phyloP scores from a whole-genome alignment of 2,797 vertebrate species.

The Paratrypauchen microcephalus region DNA sequence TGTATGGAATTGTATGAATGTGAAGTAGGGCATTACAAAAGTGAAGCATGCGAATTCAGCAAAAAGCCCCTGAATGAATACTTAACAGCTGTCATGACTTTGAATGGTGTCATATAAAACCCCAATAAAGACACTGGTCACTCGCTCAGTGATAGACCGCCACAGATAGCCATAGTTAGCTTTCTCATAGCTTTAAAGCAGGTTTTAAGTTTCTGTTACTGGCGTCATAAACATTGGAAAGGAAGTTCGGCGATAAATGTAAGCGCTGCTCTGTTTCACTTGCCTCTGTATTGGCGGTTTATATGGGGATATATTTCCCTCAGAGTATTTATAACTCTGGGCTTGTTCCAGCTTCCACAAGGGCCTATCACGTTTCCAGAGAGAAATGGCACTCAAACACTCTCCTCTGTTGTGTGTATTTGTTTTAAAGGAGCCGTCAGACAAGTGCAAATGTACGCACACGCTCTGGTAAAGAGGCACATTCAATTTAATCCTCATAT shows the following conservation, averaged over 20 bases:
- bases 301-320: constrained; percentile 63
- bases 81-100: constrained; percentile 37
- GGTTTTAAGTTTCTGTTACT: constrained; percentile 19
- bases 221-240: constrained; percentile 36
- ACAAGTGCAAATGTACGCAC: constrained; percentile 39
- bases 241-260: constrained; percentile 55
- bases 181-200: constrained; percentile 36
- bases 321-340: constrained; percentile 72
- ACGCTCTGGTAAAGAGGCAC: constrained; percentile 25
- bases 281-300: constrained; percentile 51
- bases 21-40: constrained; percentile 43
- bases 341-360: constrained; percentile 60
- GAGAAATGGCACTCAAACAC: constrained; percentile 48
- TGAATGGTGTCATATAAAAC: constrained; percentile 35
- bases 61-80: constrained; percentile 47
- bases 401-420: constrained; percentile 28
- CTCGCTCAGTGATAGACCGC: constrained; percentile 9
- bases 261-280: constrained; percentile 45
- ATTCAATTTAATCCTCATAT: constrained; percentile 26
- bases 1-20: constrained; percentile 54
- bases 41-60: constrained; percentile 44
- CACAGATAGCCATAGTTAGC: constrained; percentile 21
- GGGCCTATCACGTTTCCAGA: constrained; percentile 62
- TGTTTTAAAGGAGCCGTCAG: constrained; percentile 42
- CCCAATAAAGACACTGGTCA: constrained; percentile 44